Percentiles rank a stretch among this genome's conserved stretches.
Conservation (phyloP, 92 coral and sea anemone genomes). For the Siderastrea radians region DNA sequence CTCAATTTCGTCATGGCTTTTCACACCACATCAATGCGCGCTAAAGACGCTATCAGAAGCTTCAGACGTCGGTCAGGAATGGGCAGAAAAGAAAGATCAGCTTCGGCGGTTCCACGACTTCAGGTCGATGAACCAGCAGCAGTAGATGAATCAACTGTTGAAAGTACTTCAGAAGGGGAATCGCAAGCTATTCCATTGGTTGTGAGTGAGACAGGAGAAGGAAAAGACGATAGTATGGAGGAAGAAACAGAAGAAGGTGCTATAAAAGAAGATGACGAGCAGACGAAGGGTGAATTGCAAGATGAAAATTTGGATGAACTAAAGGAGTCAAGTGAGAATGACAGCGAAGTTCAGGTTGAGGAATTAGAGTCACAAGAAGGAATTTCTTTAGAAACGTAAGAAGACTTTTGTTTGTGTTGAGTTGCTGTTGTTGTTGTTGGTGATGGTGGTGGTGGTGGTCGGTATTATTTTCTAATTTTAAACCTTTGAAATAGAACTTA, state of each 20-base stretch:
- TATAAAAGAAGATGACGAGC: conserved; percentile 17
- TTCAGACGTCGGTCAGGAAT: conserved; percentile 78
- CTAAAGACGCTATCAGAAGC: conserved; percentile 81
- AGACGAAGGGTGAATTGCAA: neutral
- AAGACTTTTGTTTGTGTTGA: neutral
- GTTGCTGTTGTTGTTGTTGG: neutral
- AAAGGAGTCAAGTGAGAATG: conserved; percentile 17
- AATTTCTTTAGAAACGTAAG: conserved; percentile 17
- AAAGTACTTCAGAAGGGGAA: neutral
- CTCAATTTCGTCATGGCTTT: conserved; percentile 85
- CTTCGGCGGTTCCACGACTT: conserved; percentile 2
- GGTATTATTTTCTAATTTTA: too few relatives aligned
- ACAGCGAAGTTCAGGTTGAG: conserved; percentile 3
- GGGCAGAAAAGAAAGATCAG: conserved; percentile 18
- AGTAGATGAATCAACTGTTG: neutral
- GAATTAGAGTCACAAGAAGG: conserved; percentile 11
- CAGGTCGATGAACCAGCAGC: neutral
- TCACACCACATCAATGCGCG: conserved; percentile 92
- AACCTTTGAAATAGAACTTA: too few relatives aligned
- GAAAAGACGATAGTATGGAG: neutral
- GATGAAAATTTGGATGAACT: neutral
- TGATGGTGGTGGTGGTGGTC: too few relatives aligned
- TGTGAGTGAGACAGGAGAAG: conserved; percentile 11
- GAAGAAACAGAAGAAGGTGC: conserved; percentile 18
- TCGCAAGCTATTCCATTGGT: neutral